These are phyloP conservation scores for Drosophila anomalata DNA, from an alignment of 2,888 invertebrate genomes.

Conservation along the genomic window DNA sequence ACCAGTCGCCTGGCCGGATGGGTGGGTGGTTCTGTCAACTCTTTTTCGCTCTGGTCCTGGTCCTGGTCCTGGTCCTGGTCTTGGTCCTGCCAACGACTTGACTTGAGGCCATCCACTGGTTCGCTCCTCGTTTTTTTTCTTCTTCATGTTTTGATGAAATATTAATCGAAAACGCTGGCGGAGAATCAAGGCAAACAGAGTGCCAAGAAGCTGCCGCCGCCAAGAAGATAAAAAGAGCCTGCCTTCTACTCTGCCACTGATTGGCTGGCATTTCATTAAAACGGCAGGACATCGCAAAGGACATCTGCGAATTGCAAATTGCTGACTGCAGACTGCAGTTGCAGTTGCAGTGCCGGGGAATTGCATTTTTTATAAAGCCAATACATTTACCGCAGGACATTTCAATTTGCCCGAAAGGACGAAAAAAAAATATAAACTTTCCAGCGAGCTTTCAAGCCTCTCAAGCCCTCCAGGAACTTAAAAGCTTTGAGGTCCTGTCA, in stretches of 20 bases:
- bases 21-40: slow-evolving; percentile 26
- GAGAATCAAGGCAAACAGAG: slow-evolving; percentile 18
- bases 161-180: slow-evolving; percentile 45
- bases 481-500: background rate
- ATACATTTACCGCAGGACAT: slow-evolving; percentile 4
- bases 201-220: background rate
- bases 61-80: slow-evolving; percentile 2
- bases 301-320: slow-evolving; percentile 3
- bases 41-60: slow-evolving; percentile 11
- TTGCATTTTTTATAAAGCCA: slow-evolving; percentile 1
- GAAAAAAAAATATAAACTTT: background rate
- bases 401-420: background rate
- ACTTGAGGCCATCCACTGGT: slow-evolving; percentile 51
- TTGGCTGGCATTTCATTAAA: slow-evolving; percentile 6
- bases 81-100: slow-evolving; percentile 7
- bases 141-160: slow-evolving; percentile 56
- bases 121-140: background rate
- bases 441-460: background rate
- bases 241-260: background rate
- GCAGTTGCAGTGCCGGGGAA: background rate
- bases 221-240: slow-evolving; percentile 1
- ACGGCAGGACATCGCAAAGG: slow-evolving; percentile 1
- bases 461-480: background rate
- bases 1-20: background rate
- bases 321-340: background rate